Evolutionary conservation across 1,140 invertebrate species (phyloP).

Genomic region (Sarcophaga peregrina): DNA sequence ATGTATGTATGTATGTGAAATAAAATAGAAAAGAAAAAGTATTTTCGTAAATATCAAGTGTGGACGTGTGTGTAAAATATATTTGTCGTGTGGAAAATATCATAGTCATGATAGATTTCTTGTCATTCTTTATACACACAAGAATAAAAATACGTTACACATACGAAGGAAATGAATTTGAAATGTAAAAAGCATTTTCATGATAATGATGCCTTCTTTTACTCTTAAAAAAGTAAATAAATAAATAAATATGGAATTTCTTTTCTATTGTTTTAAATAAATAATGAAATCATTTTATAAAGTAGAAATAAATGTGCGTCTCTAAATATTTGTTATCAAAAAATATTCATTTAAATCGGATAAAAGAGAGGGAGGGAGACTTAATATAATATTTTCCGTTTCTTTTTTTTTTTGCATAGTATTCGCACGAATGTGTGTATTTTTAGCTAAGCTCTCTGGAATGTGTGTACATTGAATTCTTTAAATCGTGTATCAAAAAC

Average conservation of each 20-base stretch:
- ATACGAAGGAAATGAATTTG: neutral
- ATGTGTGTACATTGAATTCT: too few species aligned
- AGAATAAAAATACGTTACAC: too few species aligned
- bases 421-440: too few species aligned
- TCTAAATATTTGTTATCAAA: too few species aligned
- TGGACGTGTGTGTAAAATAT: slow-evolving; percentile 6
- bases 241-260: neutral
- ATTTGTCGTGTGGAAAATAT: slow-evolving; percentile 5
- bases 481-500: too few species aligned
- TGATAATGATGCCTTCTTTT: neutral
- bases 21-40: too few species aligned
- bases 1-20: neutral
- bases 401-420: too few species aligned
- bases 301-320: neutral
- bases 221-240: neutral
- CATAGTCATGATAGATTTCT: slow-evolving; percentile 24
- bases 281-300: neutral
- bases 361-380: too few species aligned
- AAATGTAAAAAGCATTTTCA: neutral
- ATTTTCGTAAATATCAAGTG: neutral
- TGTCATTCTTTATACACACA: neutral
- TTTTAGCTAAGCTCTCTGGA: too few species aligned
- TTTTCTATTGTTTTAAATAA: neutral
- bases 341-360: too few species aligned
- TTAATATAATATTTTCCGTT: too few species aligned